A percentile compares a stretch with the other conserved stretches of the same genome.
Evolutionary conservation across 2,797 vertebrate species (phyloP).

Genomic region (Benthosema pterotum): DNA sequence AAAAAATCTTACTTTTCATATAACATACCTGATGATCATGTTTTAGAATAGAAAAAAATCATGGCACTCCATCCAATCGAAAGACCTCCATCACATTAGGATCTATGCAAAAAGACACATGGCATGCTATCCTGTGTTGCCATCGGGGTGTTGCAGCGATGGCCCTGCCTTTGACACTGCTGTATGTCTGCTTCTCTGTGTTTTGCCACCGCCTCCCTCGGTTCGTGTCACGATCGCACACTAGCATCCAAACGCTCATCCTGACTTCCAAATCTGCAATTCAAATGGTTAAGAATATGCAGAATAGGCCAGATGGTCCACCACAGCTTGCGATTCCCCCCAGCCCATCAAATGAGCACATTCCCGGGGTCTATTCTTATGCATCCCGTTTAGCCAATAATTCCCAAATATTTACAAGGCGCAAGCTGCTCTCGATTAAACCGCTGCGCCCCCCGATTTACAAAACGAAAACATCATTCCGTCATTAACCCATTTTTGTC

Average conservation of each 20-base stretch:
- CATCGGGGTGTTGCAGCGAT: constrained; percentile 18
- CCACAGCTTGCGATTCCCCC: constrained; percentile 65
- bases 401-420: constrained; percentile 65
- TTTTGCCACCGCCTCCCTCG: constrained; percentile 34
- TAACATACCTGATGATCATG: too few species aligned
- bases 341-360: constrained; percentile 56
- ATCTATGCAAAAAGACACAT: constrained; percentile 3
- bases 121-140: constrained; percentile 32
- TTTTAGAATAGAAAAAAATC: too few species aligned
- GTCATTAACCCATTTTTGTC: too few species aligned
- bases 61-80: too few species aligned
- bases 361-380: constrained; percentile 61
- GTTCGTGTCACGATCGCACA: constrained; percentile 45
- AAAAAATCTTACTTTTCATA: too few species aligned
- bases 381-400: constrained; percentile 58
- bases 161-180: constrained; percentile 25
- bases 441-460: constrained; percentile 58
- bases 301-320: constrained; percentile 76
- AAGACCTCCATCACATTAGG: too few species aligned
- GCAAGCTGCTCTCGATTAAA: constrained; percentile 60
- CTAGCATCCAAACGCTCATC: constrained; percentile 47
- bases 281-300: constrained; percentile 70
- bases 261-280: constrained; percentile 76
- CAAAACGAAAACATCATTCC: constrained; percentile 42
- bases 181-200: constrained; percentile 27